These are phyloP conservation scores for Coelopa pilipes DNA, from an alignment of 2,888 invertebrate species.

Conservation along the genomic window DNA sequence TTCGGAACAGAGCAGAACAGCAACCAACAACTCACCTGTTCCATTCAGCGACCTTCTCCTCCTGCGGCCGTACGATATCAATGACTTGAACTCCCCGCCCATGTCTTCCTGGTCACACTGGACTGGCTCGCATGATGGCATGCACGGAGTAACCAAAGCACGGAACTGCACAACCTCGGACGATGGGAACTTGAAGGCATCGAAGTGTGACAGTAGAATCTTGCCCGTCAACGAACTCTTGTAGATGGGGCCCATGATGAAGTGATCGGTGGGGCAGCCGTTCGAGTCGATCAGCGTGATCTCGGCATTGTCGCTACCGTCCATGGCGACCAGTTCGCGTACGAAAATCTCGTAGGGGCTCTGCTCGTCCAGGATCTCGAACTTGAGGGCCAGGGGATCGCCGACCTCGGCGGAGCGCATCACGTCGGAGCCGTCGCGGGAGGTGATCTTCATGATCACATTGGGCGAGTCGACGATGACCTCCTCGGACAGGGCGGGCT, in stretches of 20 bases:
- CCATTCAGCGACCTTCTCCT: slow-evolving; percentile 68
- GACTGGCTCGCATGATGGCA: slow-evolving; percentile 92
- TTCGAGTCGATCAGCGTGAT: slow-evolving; percentile 90
- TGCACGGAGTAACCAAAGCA: slow-evolving; percentile 92
- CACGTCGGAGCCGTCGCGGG: slow-evolving; percentile 84
- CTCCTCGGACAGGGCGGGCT: slow-evolving; percentile 87
- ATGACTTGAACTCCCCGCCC: slow-evolving; percentile 83
- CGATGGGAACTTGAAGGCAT: slow-evolving; percentile 96
- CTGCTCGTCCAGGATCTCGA: slow-evolving; percentile 91
- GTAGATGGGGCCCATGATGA: slow-evolving; percentile 94
- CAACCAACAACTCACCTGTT: slow-evolving; percentile 25
- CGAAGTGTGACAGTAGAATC: slow-evolving; percentile 91
- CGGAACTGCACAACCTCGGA: slow-evolving; percentile 95
- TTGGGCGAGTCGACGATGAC: slow-evolving; percentile 94
- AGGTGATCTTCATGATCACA: slow-evolving; percentile 93
- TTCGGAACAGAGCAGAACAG: no score
- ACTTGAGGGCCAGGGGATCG: slow-evolving; percentile 89
- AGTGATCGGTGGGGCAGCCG: slow-evolving; percentile 93
- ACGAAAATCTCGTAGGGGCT: slow-evolving; percentile 96
- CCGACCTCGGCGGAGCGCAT: slow-evolving; percentile 91
- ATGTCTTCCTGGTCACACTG: slow-evolving; percentile 77
- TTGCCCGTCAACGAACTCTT: slow-evolving; percentile 84
- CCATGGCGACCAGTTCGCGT: slow-evolving; percentile 92
- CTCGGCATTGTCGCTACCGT: slow-evolving; percentile 91
- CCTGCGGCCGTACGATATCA: slow-evolving; percentile 86